Percentiles rank a stretch among this genome's conserved stretches.
Conservation (phyloP, 92 coral and sea anemone species). For the Metridium senile region DNA sequence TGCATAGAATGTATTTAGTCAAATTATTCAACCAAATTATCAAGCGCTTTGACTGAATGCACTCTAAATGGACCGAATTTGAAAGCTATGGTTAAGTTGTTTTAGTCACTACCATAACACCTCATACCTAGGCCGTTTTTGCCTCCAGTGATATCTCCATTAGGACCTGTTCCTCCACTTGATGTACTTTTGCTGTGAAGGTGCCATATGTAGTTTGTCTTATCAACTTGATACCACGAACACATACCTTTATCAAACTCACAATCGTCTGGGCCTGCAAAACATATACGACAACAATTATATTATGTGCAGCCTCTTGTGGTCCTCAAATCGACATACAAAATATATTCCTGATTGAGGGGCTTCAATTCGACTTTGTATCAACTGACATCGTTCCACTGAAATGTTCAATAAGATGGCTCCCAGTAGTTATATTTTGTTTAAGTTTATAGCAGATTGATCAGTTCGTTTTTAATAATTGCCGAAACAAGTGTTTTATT, state of each 20-base stretch:
- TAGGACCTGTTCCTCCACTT: slow-evolving; percentile 65
- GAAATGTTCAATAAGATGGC: too few species aligned
- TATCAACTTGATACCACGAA: slow-evolving; percentile 35
- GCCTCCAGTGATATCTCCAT: slow-evolving; percentile 41
- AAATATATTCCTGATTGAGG: not conserved
- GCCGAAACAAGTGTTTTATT: too few species aligned
- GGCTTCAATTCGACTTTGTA: not conserved
- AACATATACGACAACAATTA: not conserved
- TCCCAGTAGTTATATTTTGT: too few species aligned
- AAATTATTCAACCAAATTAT: too few species aligned
- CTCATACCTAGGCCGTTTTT: slow-evolving; percentile 16
- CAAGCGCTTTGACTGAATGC: too few species aligned
- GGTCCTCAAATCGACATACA: not conserved
- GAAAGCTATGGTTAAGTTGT: too few species aligned
- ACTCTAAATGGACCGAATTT: too few species aligned
- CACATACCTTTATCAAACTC: slow-evolving; percentile 46
- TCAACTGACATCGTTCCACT: too few species aligned
- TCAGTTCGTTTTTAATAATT: too few species aligned
- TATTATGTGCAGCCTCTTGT: not conserved
- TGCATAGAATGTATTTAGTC: too few species aligned
- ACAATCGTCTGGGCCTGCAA: slow-evolving; percentile 67
- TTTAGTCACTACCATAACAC: too few species aligned
- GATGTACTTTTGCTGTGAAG: slow-evolving; percentile 38
- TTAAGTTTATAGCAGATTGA: too few species aligned
- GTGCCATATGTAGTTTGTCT: slow-evolving; percentile 49